Evolutionary conservation across 2,888 invertebrate species (phyloP).

Genomic region (Orthosia gracilis): DNA sequence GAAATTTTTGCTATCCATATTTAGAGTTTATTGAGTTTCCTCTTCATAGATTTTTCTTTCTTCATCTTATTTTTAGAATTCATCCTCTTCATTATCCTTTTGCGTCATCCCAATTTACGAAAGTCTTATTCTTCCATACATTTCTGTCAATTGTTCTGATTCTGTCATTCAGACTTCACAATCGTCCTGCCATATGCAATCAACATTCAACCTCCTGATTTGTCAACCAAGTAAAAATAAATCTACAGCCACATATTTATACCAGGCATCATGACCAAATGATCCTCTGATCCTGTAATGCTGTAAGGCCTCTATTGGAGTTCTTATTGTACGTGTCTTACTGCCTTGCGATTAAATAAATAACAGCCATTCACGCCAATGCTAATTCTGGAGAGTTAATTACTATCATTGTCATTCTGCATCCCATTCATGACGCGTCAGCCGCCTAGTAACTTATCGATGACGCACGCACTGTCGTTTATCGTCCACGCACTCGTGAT

Average conservation of each 20-base stretch:
- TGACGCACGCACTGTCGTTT: slow-evolving; percentile 63
- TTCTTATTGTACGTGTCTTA: too few relatives aligned
- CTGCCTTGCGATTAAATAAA: not conserved
- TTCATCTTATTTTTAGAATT: too few relatives aligned
- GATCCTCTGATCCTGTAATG: not conserved
- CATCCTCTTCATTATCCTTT: too few relatives aligned
- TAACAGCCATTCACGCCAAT: slow-evolving; percentile 21
- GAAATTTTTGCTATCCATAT: too few relatives aligned
- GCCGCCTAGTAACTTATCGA: slow-evolving; percentile 55
- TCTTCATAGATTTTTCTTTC: too few relatives aligned
- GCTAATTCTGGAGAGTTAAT: slow-evolving; percentile 20
- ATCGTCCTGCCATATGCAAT: not conserved
- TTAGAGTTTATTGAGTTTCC: not conserved
- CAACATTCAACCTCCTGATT: not conserved
- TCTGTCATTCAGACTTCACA: not conserved
- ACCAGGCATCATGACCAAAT: not conserved
- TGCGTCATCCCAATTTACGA: too few relatives aligned
- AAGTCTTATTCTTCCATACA: not conserved
- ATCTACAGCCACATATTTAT: too few relatives aligned
- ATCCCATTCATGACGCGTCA: slow-evolving; percentile 51
- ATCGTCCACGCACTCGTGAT: slow-evolving; percentile 59
- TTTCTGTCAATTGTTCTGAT: not conserved
- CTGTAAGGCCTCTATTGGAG: not conserved
- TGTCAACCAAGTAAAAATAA: not conserved
- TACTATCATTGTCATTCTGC: slow-evolving; percentile 38